phyloP scores from a whole-genome alignment of 1,140 invertebrate genomes.

The Drosophila funebris region DNA sequence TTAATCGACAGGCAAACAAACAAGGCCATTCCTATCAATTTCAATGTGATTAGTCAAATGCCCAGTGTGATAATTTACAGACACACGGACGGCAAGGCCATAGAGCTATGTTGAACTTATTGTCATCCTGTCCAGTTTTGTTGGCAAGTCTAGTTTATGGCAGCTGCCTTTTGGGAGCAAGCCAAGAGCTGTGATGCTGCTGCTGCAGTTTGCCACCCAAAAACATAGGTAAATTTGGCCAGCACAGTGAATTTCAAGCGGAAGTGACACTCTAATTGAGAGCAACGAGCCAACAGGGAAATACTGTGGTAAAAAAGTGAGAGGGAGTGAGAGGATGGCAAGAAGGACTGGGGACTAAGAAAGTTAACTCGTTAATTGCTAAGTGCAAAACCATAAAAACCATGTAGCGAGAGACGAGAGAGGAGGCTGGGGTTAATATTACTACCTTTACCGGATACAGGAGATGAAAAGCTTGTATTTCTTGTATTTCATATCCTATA shows the following conservation, averaged over 20 bases:
- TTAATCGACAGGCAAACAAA: not conserved
- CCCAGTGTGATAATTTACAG: conserved; percentile 1
- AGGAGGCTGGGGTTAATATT: not conserved
- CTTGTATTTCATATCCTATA: not conserved
- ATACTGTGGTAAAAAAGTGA: conserved; percentile 21
- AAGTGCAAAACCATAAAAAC: conserved; percentile 68
- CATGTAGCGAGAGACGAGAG: not conserved
- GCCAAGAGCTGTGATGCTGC: not conserved
- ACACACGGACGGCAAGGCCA: not conserved
- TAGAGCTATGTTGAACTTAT: not conserved
- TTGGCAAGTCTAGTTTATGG: conserved; percentile 12
- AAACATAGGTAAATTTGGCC: conserved; percentile 67
- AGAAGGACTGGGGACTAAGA: not conserved
- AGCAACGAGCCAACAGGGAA: conserved; percentile 55
- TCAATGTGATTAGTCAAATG: conserved; percentile 8
- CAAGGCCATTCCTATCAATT: not conserved
- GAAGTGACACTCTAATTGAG: conserved; percentile 47
- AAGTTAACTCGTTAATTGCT: conserved; percentile 70
- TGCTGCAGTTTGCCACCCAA: conserved; percentile 4
- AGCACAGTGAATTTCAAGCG: conserved; percentile 38
- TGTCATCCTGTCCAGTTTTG: conserved; percentile 1
- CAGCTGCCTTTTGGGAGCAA: not conserved
- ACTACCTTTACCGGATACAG: too few relatives aligned
- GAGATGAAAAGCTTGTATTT: not conserved
- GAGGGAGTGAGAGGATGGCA: not conserved